Percentiles rank a stretch among this genome's conserved stretches.
Evolutionary conservation across 2,888 invertebrate species (phyloP).

Genomic region (Cantharis rufa): DNA sequence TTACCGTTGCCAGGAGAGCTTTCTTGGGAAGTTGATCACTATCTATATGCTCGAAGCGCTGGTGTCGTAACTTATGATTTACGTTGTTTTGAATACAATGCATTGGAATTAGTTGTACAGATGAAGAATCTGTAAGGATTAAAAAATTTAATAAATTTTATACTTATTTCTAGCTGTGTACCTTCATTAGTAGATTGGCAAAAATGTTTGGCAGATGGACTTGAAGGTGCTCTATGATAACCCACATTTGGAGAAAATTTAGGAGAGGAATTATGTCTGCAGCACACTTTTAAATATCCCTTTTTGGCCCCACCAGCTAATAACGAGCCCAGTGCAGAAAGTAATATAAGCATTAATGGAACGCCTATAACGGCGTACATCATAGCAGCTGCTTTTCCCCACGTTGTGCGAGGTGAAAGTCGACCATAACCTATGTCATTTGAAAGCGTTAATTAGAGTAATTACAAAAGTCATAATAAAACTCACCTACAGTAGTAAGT

Average conservation of each 20-base stretch:
- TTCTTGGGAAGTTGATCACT: slow-evolving; percentile 49
- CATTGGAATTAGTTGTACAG: slow-evolving; percentile 48
- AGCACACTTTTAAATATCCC: slow-evolving; percentile 63
- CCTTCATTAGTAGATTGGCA: slow-evolving; percentile 50
- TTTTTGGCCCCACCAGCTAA: slow-evolving; percentile 77
- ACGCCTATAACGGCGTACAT: slow-evolving; percentile 87
- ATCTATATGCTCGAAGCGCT: slow-evolving; percentile 37
- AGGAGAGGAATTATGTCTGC: slow-evolving; percentile 41
- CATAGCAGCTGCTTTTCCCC: slow-evolving; percentile 83
- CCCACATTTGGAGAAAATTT: slow-evolving; percentile 44
- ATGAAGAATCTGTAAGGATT: slow-evolving; percentile 43
- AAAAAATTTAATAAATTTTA: neutral
- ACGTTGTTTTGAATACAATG: slow-evolving; percentile 43
- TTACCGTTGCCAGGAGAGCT: slow-evolving; percentile 52
- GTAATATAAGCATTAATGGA: slow-evolving; percentile 82
- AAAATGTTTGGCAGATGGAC: slow-evolving; percentile 57
- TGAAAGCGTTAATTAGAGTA: neutral
- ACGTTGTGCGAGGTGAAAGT: slow-evolving; percentile 79
- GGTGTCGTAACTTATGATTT: slow-evolving; percentile 36
- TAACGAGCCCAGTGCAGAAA: slow-evolving; percentile 82
- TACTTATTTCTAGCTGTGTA: slow-evolving; percentile 9
- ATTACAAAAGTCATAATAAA: neutral
- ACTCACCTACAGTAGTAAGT: slow-evolving; percentile 86
- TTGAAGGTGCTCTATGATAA: slow-evolving; percentile 63
- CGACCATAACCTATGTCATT: slow-evolving; percentile 76